Base-by-base conservation (phyloP, 1,140 invertebrate species). In the Argopecten irradians region DNA sequence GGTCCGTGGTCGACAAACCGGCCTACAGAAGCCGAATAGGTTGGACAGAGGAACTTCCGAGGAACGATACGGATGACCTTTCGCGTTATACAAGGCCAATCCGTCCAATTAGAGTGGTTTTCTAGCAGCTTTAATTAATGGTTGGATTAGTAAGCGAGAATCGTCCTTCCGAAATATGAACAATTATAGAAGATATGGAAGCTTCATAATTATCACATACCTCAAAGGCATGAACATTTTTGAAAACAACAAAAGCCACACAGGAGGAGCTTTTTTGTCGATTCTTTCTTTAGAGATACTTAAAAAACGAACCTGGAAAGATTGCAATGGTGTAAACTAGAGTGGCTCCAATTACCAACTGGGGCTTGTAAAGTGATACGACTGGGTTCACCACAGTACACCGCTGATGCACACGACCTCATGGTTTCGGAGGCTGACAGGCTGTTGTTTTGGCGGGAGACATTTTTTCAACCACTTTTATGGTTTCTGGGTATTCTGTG, bases 121-220 rank as follows among this genome's bases (percentile, higher is more conserved):
- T 71, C 55, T 71, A 71, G 55, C 55, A 71, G 55, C n/a, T 71
- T 71, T 71, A 71, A 71, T 71, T 71, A 71, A 71, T 71, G 55
- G 55, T 71, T 71, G 55, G 55, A 71, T 71, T 71, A 71, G 55
- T 71, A 71, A 71, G 55, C 55, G 55, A 71, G 55, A 71, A 71
- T 71, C 55, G 55, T 71, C 55, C 55, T 71, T 71, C 55, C 55
- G 55, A 71, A 71, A 71, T 71, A 71, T 71, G 55, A 71, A 71
- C 55, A 71, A 71, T 71, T 71, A 71, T n/a, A 71, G 55, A 22
- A 71, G 55, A 71, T 71, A 71, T 71, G 55, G 55, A 71, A 71
- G 55, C 55, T 71, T 71, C 55, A 71, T 71, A 71, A 71, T 71
- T 71, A 71, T 71, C 55, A 71, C 55, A 71, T 71, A 71, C 55